Conservation (phyloP, 1,140 invertebrate genomes). For the Zaprionus nigranus region DNA sequence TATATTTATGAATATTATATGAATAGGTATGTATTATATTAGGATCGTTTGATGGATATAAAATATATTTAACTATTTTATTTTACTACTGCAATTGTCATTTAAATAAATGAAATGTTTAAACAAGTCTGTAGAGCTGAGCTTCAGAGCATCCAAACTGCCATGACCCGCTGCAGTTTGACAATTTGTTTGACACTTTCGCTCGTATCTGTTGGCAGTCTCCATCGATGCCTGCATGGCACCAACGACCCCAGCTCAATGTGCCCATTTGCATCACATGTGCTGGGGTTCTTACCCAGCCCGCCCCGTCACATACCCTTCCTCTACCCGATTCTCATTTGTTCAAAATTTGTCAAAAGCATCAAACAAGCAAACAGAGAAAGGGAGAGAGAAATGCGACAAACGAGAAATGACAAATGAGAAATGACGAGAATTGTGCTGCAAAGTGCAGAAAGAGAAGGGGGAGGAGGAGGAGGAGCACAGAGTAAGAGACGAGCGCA, state of each 20-base stretch:
- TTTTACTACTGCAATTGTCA: too few relatives aligned
- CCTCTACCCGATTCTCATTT: conserved; percentile 7
- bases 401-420: conserved; percentile 28
- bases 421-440: conserved; percentile 27
- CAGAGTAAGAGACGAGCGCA: conserved; percentile 13
- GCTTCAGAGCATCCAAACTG: background rate
- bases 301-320: background rate
- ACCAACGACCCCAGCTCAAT: background rate
- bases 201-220: background rate
- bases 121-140: background rate
- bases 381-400: conserved; percentile 10
- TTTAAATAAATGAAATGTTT: too few relatives aligned
- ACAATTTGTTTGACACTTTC: background rate
- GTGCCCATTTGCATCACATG: background rate
- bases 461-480: background rate
- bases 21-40: too few relatives aligned
- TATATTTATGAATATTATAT: too few relatives aligned
- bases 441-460: conserved; percentile 18
- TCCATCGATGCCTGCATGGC: background rate
- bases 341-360: conserved; percentile 43
- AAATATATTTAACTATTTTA: too few relatives aligned
- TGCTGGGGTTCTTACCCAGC: background rate
- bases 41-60: too few relatives aligned
- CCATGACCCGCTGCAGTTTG: background rate
- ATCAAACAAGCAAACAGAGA: conserved; percentile 18